Conservation (phyloP, 2,797 vertebrate genomes). For the Lepidocolaptes lacrymiger region DNA sequence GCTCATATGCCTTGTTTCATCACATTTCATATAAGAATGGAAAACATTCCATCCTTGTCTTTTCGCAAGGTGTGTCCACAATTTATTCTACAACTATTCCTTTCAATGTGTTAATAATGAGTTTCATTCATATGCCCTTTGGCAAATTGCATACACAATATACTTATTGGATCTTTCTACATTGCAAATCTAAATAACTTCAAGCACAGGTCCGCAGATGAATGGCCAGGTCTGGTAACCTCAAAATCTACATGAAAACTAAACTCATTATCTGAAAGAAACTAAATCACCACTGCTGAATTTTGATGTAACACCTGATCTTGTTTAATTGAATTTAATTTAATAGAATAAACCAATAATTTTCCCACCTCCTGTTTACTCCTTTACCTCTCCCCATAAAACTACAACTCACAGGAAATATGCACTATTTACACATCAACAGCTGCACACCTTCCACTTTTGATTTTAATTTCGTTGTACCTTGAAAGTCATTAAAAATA, state of each 20-base stretch:
- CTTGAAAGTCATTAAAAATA: background rate
- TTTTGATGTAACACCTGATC: constrained; percentile 28
- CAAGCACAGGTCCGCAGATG: background rate
- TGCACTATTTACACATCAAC: background rate
- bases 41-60: background rate
- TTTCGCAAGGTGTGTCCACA: background rate
- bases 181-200: constrained; percentile 1
- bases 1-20: background rate
- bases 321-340: constrained; percentile 42
- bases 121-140: background rate
- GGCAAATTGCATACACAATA: background rate
- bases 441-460: rapidly evolving
- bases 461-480: background rate
- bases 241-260: constrained; percentile 16
- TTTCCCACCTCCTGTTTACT: constrained; percentile 3
- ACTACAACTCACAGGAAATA: background rate
- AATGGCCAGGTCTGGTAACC: background rate
- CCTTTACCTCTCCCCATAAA: background rate
- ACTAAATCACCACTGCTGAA: background rate
- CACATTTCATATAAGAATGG: background rate
- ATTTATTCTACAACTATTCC: constrained; percentile 1
- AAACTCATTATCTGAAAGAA: background rate
- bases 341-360: constrained; percentile 13
- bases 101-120: constrained; percentile 24
- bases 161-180: background rate